Base-by-base conservation (phyloP, 2,797 vertebrate species). In the Moxostoma hubbsi region DNA sequence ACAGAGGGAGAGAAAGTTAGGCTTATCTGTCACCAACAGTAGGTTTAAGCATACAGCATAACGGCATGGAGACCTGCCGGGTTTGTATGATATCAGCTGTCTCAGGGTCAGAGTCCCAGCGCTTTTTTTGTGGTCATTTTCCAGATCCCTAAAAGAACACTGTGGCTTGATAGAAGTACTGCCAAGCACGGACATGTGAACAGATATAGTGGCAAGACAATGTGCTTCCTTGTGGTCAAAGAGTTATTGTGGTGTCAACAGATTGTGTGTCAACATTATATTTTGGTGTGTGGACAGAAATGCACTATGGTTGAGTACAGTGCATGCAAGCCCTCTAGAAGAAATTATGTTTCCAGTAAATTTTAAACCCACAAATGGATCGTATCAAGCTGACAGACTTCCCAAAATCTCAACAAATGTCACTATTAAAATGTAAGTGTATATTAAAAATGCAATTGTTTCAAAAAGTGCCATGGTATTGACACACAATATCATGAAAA, bases 81-180 rank as follows among this genome's bases (percentile, higher is more conserved):
- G 36, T 36, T 36, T 36, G 4, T 4, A 36, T 36, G 83, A 88
- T 88, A 87, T 90, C 84, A 78, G 84, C 79, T 51, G 75, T 82
- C 80, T 76, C 82, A 62, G 86, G 87, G 87, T 87, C 86, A 85
- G 75, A 85, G 84, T 73, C 12, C 80, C 58, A n/a, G 50, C 46
- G 83, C 82, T 85, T 36, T 84, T 83, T 72, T 79, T 81, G 69
- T 81, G 63, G 79, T 85, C 81, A 87, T 89, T 88, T 85, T 73
- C 81, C 77, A 86, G 86, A 90, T 89, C 88, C 85, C 82, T 86
- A 80, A 89, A 88, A 86, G 84, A 73, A 89, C 75, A 79, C 83
- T 83, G 75, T 68, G 77, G 73, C 72, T 59, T 50, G 18, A 82
- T 80, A 88, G 86, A 78, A 87, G 82, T 24, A n/a, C 47, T 69